A percentile compares a stretch with the other conserved stretches of the same genome.
Evolutionary conservation across 2,888 invertebrate species (phyloP).

Genomic region (Spatulosminthurus flaviceps): DNA sequence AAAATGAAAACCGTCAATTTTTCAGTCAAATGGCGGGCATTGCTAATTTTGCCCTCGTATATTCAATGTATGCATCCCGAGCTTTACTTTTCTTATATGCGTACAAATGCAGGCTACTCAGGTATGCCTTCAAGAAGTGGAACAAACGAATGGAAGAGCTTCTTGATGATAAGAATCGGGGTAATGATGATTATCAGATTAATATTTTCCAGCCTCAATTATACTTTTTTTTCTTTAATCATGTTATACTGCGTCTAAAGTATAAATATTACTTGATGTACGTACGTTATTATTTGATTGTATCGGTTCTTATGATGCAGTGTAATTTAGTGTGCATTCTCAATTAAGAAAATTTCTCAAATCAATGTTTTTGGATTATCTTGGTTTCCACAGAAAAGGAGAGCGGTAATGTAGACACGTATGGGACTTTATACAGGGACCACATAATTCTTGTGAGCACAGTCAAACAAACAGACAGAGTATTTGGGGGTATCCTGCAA

Average conservation of each 20-base stretch:
- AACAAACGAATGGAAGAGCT: slow-evolving; percentile 50
- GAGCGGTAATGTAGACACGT: not conserved
- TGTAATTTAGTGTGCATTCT: too few relatives aligned
- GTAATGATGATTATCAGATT: too few relatives aligned
- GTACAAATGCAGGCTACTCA: slow-evolving; percentile 57
- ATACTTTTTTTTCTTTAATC: too few relatives aligned
- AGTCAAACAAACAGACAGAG: slow-evolving; percentile 55
- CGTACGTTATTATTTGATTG: too few relatives aligned
- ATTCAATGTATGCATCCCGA: slow-evolving; percentile 56
- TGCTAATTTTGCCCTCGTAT: slow-evolving; percentile 50
- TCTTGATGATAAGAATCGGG: slow-evolving; percentile 24
- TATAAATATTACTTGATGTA: too few relatives aligned
- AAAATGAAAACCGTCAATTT: not conserved
- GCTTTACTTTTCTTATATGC: slow-evolving; percentile 57
- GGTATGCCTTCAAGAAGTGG: slow-evolving; percentile 56
- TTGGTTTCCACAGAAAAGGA: not conserved
- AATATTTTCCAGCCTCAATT: too few relatives aligned
- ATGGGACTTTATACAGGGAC: slow-evolving; percentile 53
- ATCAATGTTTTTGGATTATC: too few relatives aligned
- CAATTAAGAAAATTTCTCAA: too few relatives aligned
- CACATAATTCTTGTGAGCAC: slow-evolving; percentile 50
- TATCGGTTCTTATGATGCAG: too few relatives aligned
- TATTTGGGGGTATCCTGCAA: slow-evolving; percentile 58
- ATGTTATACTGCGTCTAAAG: too few relatives aligned
- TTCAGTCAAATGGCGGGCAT: slow-evolving; percentile 44